Conservation (phyloP, 2,888 invertebrate species). For the Mythimna ferrago region DNA sequence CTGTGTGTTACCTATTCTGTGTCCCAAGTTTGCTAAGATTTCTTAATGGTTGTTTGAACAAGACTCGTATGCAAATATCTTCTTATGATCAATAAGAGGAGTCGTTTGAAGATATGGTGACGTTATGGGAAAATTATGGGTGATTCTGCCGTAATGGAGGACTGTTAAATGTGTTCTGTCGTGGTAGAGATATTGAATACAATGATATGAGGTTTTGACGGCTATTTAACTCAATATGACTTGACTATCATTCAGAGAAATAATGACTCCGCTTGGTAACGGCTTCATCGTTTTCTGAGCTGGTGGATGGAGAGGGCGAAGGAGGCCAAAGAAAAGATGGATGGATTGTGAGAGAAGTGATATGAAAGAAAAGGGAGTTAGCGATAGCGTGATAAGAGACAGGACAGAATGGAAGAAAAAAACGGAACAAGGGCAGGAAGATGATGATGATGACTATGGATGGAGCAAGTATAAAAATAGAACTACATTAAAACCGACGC, state of each 20-base stretch:
- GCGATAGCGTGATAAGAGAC: too few relatives aligned
- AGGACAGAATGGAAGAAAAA: too few relatives aligned
- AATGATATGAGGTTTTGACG: conserved; percentile 17
- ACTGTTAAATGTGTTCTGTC: conserved; percentile 25
- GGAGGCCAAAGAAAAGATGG: too few relatives aligned
- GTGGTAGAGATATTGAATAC: conserved; percentile 15
- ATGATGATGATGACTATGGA: too few relatives aligned
- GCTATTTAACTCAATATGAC: conserved; percentile 4
- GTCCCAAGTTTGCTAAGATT: conserved; percentile 36
- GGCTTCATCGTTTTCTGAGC: too few relatives aligned
- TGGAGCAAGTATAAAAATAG: too few relatives aligned
- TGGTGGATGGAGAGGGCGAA: too few relatives aligned
- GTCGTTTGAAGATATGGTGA: conserved; percentile 46
- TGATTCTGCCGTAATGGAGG: conserved; percentile 39
- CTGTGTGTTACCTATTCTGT: background rate
- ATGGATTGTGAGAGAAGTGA: too few relatives aligned
- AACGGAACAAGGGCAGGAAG: too few relatives aligned
- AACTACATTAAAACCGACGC: too few relatives aligned
- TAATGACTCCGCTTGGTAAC: background rate
- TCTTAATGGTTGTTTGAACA: conserved; percentile 57
- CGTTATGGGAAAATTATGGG: conserved; percentile 41
- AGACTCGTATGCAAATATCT: conserved; percentile 51
- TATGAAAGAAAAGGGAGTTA: too few relatives aligned
- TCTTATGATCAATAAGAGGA: conserved; percentile 56
- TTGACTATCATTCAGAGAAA: too few relatives aligned